Conservation (phyloP, 2,113 vertebrate genomes). For the Xiphias gladius region DNA sequence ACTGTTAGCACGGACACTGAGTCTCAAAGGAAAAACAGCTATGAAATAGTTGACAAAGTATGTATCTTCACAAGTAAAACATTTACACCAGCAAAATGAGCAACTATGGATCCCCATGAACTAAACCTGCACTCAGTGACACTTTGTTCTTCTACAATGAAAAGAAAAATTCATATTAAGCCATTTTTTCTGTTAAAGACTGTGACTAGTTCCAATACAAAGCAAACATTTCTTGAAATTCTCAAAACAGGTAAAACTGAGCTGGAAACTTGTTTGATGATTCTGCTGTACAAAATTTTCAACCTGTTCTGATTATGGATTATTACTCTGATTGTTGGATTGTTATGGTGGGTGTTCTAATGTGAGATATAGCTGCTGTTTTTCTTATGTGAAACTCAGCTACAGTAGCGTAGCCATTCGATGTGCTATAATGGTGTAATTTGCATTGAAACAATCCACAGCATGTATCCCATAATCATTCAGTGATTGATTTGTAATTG, state of each 20-base stretch:
- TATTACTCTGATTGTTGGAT: no score
- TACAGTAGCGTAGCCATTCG: slow-evolving; percentile 3
- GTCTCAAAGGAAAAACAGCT: neutral
- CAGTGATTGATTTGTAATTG: slow-evolving; percentile 78
- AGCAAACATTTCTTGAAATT: neutral
- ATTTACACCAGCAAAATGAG: no score
- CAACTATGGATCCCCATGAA: no score
- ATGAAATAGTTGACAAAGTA: neutral
- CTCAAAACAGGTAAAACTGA: neutral
- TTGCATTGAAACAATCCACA: slow-evolving; percentile 65
- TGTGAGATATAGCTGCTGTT: neutral
- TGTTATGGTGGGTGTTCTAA: neutral
- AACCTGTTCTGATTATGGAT: neutral
- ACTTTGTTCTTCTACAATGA: neutral
- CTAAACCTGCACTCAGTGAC: neutral
- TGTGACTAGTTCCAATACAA: neutral
- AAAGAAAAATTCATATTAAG: neutral
- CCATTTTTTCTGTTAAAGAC: neutral
- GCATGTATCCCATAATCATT: slow-evolving; percentile 73
- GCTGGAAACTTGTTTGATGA: neutral
- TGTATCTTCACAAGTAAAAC: neutral
- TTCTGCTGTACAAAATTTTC: neutral
- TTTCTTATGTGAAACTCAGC: neutral
- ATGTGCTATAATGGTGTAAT: slow-evolving; percentile 27
- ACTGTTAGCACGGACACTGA: neutral